These are phyloP conservation scores for Oedothorax gibbosus DNA, from an alignment of 1,140 invertebrate genomes.

Conservation along the genomic window DNA sequence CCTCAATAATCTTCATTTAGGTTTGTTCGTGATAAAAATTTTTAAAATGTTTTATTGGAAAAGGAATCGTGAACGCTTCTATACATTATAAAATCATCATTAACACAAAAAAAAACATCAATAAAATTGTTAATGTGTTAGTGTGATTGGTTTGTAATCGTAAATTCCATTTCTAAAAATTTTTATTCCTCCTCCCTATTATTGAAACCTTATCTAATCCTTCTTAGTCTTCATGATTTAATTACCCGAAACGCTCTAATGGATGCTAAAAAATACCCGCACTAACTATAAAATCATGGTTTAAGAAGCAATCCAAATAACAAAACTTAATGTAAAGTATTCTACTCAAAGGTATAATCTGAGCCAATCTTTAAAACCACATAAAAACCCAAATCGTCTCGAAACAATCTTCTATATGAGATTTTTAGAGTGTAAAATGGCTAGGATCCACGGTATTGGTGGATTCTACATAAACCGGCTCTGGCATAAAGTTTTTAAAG, in stretches of 20 bases:
- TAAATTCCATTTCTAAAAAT: too few relatives aligned
- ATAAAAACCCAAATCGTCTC: conserved; percentile 26
- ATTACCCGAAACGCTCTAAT: conserved; percentile 5
- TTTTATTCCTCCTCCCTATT: too few relatives aligned
- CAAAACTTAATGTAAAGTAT: too few relatives aligned
- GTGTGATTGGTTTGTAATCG: too few relatives aligned
- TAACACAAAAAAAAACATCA: too few relatives aligned
- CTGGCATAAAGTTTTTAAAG: conserved; percentile 53
- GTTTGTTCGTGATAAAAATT: too few relatives aligned
- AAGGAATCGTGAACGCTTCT: too few relatives aligned
- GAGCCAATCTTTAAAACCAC: conserved; percentile 30
- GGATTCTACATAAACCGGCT: conserved; percentile 35
- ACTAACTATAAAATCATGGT: conserved; percentile 24
- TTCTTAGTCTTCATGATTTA: neutral
- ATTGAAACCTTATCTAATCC: neutral
- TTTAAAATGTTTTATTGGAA: too few relatives aligned
- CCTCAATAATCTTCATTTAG: too few relatives aligned
- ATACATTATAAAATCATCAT: too few relatives aligned
- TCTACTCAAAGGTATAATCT: conserved; percentile 24
- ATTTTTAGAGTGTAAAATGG: conserved; percentile 22
- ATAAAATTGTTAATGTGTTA: too few relatives aligned
- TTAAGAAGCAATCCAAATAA: too few relatives aligned
- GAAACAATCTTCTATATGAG: conserved; percentile 53
- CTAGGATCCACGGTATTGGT: conserved; percentile 34
- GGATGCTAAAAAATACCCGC: neutral